A percentile compares a stretch with the other conserved stretches of the same genome.
phyloP scores from a whole-genome alignment of 2,797 vertebrate genomes.

The Urocyon cinereoargenteus region DNA sequence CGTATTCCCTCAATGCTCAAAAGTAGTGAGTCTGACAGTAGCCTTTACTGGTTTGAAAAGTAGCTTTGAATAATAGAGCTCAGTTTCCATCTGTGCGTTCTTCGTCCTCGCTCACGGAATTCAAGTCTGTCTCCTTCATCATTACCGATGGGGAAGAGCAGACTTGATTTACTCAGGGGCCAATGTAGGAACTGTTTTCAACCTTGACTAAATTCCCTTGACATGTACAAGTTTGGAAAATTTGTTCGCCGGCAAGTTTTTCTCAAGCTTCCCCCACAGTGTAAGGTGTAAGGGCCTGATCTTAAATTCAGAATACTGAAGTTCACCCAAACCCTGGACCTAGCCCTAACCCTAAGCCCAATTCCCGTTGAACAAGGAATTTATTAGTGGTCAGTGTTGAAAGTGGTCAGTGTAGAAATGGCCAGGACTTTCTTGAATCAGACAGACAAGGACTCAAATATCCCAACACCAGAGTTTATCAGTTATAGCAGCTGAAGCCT shows the following conservation, averaged over 20 bases:
- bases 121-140: neutral
- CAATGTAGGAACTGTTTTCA: conserved; percentile 62
- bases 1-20: neutral
- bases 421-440: neutral
- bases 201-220: conserved; percentile 30
- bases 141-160: neutral
- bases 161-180: neutral
- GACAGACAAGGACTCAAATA: neutral
- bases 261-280: neutral
- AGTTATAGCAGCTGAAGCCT: neutral
- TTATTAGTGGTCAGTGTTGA: neutral
- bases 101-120: conserved; percentile 27
- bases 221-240: conserved; percentile 29
- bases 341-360: neutral
- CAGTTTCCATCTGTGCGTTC: conserved; percentile 40
- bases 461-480: neutral
- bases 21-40: neutral
- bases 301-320: conserved; percentile 3
- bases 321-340: neutral
- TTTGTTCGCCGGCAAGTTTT: conserved; percentile 64
- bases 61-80: conserved; percentile 18
- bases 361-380: neutral
- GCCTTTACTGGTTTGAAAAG: neutral
- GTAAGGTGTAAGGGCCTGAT: neutral
- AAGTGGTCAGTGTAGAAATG: neutral